These are phyloP conservation scores for Lasioglossum pauxillum DNA, from an alignment of 2,888 invertebrate genomes.

Conservation along the genomic window DNA sequence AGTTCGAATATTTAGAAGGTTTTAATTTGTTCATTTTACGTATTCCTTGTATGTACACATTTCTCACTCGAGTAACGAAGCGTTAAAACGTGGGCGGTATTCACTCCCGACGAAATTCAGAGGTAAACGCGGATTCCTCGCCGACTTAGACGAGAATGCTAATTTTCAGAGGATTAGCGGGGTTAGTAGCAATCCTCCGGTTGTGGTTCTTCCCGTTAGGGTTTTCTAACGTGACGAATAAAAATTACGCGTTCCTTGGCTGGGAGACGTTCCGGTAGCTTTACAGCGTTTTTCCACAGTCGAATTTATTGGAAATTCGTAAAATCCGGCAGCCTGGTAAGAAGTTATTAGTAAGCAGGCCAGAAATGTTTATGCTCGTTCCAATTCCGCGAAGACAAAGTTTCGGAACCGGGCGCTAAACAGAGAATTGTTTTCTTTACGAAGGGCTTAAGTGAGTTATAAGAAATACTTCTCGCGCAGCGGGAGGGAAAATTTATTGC, in stretches of 20 bases:
- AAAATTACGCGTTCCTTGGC: neutral
- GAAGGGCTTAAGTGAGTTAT: slow-evolving; percentile 1
- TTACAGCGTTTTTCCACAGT: neutral
- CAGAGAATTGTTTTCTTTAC: slow-evolving; percentile 2
- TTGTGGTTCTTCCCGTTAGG: neutral
- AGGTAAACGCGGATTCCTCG: neutral
- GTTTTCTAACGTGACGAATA: neutral
- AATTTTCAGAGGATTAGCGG: neutral
- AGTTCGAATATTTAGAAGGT: neutral
- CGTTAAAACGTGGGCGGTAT: neutral
- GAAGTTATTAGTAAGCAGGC: neutral
- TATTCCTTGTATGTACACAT: neutral
- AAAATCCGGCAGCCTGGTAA: neutral
- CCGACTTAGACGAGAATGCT: too few species aligned
- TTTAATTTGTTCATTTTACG: neutral
- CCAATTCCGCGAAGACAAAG: slow-evolving; percentile 10
- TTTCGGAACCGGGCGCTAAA: neutral
- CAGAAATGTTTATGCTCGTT: neutral
- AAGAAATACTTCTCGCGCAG: slow-evolving; percentile 5
- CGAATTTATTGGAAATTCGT: neutral
- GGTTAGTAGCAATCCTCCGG: neutral
- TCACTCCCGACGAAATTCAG: neutral
- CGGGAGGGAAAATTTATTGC: neutral
- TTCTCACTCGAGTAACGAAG: neutral
- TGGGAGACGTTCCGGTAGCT: neutral